Percentiles rank a stretch among this genome's conserved stretches.
Evolutionary conservation across 1,140 invertebrate species (phyloP).

Genomic region (Nylanderia fulva): DNA sequence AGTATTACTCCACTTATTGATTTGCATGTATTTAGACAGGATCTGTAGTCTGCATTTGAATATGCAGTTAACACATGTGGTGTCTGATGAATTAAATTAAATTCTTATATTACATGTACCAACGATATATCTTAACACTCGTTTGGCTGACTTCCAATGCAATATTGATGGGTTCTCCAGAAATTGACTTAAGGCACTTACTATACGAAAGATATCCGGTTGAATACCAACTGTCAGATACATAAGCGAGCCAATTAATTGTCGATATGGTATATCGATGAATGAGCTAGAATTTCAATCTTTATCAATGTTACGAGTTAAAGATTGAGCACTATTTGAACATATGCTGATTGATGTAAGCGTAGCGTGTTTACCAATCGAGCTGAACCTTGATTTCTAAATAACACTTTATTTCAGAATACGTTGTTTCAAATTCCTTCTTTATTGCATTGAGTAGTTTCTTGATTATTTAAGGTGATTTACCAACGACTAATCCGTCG

Average conservation of each 20-base stretch:
- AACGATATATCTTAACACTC: background rate
- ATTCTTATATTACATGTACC: background rate
- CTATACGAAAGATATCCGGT: background rate
- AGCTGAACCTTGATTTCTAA: background rate
- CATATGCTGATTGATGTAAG: background rate
- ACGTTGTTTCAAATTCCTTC: conserved; percentile 19
- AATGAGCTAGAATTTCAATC: conserved; percentile 2
- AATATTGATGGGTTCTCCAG: background rate
- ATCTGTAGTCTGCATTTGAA: background rate
- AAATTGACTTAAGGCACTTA: conserved; percentile 17
- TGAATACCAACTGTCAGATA: conserved; percentile 1
- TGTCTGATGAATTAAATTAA: background rate
- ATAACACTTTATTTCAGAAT: conserved; percentile 13
- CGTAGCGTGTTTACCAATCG: background rate
- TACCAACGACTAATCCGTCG: background rate
- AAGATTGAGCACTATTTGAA: background rate
- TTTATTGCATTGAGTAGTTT: conserved; percentile 1
- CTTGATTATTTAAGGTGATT: conserved; percentile 5
- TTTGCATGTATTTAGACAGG: background rate
- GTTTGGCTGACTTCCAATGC: conserved; percentile 10
- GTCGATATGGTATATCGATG: background rate
- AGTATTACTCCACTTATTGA: background rate
- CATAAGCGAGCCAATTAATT: background rate
- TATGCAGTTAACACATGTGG: background rate
- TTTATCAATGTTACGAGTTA: background rate